Evolutionary conservation across 2,113 vertebrate species (phyloP), one percentile per base, ranked within the genome.

Genomic region (Gasterosteus aculeatus): DNA sequence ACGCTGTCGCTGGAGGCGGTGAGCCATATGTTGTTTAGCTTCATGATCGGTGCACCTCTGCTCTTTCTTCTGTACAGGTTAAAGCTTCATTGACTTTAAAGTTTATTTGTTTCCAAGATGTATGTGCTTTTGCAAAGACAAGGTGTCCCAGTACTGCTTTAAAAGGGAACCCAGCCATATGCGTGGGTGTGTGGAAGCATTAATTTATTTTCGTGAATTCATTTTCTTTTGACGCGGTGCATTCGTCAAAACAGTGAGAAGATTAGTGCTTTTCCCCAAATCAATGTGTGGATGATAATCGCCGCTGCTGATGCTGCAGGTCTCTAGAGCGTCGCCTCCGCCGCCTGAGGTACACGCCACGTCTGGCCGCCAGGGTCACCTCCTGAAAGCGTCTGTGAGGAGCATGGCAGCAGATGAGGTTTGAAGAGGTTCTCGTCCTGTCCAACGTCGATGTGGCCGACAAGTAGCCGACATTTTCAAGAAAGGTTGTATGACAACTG

Each of bases 281-380:
- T 72, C 14, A 62, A 71, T 26, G 47, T 53, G 44, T 59, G 51
- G 31, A 70, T 75, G 46, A 81, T 58, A 41, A 77, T 58, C 57
- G 67, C 31, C 41, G 59, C 18, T 41, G 59, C 22, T 10, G 66
- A 56, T 31, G 46, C 38, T 74, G 14, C 38, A 33, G n/a, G 35
- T 72, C 78, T 64, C 73, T 42, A 11, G 64, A 76, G 63, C 64
- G 49, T n/a, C n/a, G n/a, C n/a, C n/a, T n/a, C 51, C 63, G 29
- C 31, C 66, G 75, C 63, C 76, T 67, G 76, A 72, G 70, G 72
- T 39, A 26, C 5, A 33, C 33, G 46, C 15, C 33, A 26, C 22
- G 41, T 26, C 57, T 75, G 67, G 44, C 71, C 22, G 26, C 74
- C 61, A 39, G 22, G 46, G 84, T 73, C 73, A 64, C 54, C 61